Evolutionary conservation across 2,797 vertebrate species (phyloP).

Genomic region (Arrhamphus sclerolepis): DNA sequence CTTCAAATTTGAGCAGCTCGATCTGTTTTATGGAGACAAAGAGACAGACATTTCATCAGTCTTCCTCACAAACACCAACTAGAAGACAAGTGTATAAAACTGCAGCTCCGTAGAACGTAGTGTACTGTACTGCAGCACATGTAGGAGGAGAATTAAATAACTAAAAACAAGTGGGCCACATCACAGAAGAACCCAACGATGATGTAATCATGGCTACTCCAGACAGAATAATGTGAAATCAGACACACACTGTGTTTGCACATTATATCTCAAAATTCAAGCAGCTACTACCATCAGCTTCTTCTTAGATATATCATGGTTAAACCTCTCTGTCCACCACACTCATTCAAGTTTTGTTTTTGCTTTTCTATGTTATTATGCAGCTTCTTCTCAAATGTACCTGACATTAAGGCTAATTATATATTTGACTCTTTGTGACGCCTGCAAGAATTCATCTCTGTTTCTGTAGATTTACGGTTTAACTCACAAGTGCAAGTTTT

Average conservation of each 20-base stretch:
- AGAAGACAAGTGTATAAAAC: slow-evolving; percentile 20
- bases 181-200: slow-evolving; percentile 7
- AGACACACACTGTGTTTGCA: not conserved
- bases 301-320: too few species aligned
- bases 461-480: too few species aligned
- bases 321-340: too few species aligned
- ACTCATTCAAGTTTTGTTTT: too few species aligned
- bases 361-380: too few species aligned
- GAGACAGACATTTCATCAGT: slow-evolving; percentile 7
- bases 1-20: slow-evolving; percentile 90
- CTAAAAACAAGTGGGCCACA: slow-evolving; percentile 42
- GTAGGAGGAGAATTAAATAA: slow-evolving; percentile 41
- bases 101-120: slow-evolving; percentile 14
- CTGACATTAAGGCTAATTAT: too few species aligned
- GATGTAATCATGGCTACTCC: slow-evolving; percentile 6
- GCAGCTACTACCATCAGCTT: too few species aligned
- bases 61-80: not conserved
- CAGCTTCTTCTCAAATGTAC: too few species aligned
- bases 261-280: not conserved
- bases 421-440: too few species aligned
- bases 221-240: not conserved
- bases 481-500: too few species aligned
- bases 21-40: slow-evolving; percentile 64
- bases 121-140: slow-evolving; percentile 3
- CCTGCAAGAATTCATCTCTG: too few species aligned